Conservation (phyloP, 2,113 vertebrate genomes). For the Epinephelus moara region DNA sequence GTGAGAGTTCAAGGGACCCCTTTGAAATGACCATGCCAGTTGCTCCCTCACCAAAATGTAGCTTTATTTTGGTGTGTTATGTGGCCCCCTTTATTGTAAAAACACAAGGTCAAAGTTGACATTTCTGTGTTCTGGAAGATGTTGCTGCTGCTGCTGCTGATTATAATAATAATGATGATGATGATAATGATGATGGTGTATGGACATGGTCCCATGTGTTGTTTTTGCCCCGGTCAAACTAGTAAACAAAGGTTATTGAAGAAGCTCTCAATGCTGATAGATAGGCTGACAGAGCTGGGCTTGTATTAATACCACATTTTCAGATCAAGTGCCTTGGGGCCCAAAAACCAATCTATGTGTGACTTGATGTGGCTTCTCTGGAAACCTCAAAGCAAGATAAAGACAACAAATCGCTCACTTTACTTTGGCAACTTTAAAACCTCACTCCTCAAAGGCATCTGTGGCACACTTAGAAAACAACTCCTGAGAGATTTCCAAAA, state of each 20-base stretch:
- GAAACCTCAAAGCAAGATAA: conserved; percentile 58
- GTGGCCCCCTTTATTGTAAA: too few species aligned
- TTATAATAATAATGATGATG: too few species aligned
- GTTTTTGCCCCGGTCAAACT: conserved; percentile 19
- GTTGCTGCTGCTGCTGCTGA: too few species aligned
- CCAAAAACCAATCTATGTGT: conserved; percentile 52
- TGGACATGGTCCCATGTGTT: conserved; percentile 4
- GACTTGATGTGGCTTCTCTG: conserved; percentile 41
- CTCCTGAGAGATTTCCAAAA: conserved; percentile 48
- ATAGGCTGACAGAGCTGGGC: conserved; percentile 47
- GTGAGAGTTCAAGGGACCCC: too few species aligned
- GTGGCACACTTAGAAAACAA: conserved; percentile 44
- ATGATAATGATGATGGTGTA: not conserved
- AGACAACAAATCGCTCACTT: conserved; percentile 69
- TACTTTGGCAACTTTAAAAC: conserved; percentile 69
- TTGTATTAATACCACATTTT: conserved; percentile 43
- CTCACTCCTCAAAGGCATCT: conserved; percentile 58
- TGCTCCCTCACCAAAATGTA: too few species aligned
- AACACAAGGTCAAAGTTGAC: not conserved
- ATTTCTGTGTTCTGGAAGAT: not conserved
- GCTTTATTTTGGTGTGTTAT: too few species aligned
- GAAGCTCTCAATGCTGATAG: conserved; percentile 44
- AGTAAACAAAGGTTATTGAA: conserved; percentile 17
- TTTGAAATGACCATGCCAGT: too few species aligned
- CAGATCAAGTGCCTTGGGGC: conserved; percentile 34